Evolutionary conservation across 2,797 vertebrate species (phyloP).

Genomic region (Naso thynnoides): DNA sequence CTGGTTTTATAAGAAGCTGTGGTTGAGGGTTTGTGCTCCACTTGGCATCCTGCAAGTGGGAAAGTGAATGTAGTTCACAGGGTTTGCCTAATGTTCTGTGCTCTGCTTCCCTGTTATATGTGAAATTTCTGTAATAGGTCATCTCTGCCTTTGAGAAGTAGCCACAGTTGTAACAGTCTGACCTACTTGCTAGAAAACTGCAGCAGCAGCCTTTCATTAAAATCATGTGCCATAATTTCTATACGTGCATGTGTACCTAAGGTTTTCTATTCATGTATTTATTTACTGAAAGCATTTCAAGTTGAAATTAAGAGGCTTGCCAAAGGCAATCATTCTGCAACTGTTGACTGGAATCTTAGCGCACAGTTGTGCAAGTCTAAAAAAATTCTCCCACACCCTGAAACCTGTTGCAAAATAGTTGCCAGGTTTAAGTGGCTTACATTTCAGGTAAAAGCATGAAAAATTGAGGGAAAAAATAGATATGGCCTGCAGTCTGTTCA

Average conservation of each 20-base stretch:
- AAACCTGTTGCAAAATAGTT: constrained; percentile 49
- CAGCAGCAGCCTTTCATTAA: background rate
- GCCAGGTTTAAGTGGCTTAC: constrained; percentile 6
- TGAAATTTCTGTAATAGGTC: constrained; percentile 29
- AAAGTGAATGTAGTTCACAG: constrained; percentile 14
- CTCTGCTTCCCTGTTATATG: constrained; percentile 19
- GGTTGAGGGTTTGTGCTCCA: constrained; percentile 18
- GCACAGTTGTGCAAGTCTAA: constrained; percentile 44
- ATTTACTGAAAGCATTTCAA: background rate
- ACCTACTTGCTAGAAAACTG: constrained; percentile 27
- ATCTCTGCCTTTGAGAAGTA: constrained; percentile 9
- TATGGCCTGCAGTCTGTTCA: background rate
- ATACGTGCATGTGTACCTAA: background rate
- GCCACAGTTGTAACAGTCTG: constrained; percentile 2
- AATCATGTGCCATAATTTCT: background rate
- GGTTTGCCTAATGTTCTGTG: constrained; percentile 19
- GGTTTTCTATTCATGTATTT: background rate
- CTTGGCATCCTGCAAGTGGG: background rate
- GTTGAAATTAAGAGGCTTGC: background rate
- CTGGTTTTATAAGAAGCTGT: background rate
- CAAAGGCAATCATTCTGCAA: constrained; percentile 37
- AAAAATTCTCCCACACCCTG: constrained; percentile 55
- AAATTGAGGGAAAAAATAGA: background rate
- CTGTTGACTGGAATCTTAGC: constrained; percentile 31
- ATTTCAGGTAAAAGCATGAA: background rate